Base-by-base conservation (phyloP, 1,140 invertebrate species). In the Dendroctonus ponderosae region DNA sequence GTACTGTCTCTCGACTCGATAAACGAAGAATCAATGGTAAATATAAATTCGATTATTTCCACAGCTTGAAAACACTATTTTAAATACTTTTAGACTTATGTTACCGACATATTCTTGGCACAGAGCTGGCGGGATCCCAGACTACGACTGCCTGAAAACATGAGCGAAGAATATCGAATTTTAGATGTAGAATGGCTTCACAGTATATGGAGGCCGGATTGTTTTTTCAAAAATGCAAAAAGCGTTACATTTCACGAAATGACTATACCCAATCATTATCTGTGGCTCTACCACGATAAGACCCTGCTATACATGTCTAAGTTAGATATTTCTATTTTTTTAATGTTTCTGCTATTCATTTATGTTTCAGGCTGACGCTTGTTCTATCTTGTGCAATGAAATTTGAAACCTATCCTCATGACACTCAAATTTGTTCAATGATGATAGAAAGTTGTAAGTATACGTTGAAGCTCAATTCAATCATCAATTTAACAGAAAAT, bases 201-300 rank as follows among this genome's bases (percentile, higher is more conserved):
- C 78, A 90, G 87, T 77, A 94, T 95, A 77, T 95, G 93, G 93
- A 84, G 92, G 61, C 93, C 93, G 0, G 93, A 95, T 79, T 93
- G 91, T 77, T 94, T 95, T 81, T 94, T 95, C 77, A 94, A 94
- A 80, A 95, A 95, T 78, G 92, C 93, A 43, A 95, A 95, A 78
- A 92, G 92, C 77, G 92, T 96, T 37, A 94, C 91, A 2, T 95
- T 94, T 72, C 92, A 94, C 71, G 92, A 94, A 81, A 96, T 96
- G 92, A 94, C 91, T 75, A 93, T 96, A 78, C 92, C 93, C 0
- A 96, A 95, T 80, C 93, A 96, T 79, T 95, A 95, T 80, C 81
- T 94, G 3, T 94, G 92, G 92, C 77, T 94, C 46, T 94, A 94
- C 76, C 90, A 93, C 76, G 92, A 94, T 74, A 94, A 94, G 78